Evolutionary conservation across 2,888 invertebrate genomes (phyloP).

Genomic region (Schrankia costaestrigalis): DNA sequence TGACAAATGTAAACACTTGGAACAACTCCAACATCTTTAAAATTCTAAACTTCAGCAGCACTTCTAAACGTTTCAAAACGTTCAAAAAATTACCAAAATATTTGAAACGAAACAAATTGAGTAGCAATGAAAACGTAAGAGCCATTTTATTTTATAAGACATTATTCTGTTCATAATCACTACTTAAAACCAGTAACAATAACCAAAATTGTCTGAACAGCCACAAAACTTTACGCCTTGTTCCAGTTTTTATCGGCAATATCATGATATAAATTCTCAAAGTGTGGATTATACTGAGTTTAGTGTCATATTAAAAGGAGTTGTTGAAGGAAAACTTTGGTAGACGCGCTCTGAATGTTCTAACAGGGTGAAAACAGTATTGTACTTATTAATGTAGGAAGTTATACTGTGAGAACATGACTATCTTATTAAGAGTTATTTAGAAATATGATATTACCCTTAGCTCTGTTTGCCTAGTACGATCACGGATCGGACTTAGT

Average conservation of each 20-base stretch:
- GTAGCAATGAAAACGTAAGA: no score
- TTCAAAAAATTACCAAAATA: no score
- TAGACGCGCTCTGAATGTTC: slow-evolving; percentile 21
- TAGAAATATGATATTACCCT: no score
- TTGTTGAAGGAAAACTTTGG: slow-evolving; percentile 32
- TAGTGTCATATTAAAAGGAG: slow-evolving; percentile 41
- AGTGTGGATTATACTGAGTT: slow-evolving; percentile 38
- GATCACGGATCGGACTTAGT: no score
- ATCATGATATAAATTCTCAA: slow-evolving; percentile 26
- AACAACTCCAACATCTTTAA: no score
- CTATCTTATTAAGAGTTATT: no score
- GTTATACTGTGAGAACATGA: slow-evolving; percentile 1
- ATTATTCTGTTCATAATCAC: slow-evolving; percentile 11
- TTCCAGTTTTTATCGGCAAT: slow-evolving; percentile 31
- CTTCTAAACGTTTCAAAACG: no score
- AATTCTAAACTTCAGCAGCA: no score
- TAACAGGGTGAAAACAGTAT: slow-evolving; percentile 14
- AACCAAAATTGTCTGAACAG: slow-evolving; percentile 23
- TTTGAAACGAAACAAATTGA: no score
- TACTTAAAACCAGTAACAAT: slow-evolving; percentile 18
- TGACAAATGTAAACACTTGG: no score
- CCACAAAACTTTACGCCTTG: slow-evolving; percentile 25
- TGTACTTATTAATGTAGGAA: slow-evolving; percentile 15
- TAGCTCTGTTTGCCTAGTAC: no score
- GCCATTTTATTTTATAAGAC: no score